phyloP scores from a whole-genome alignment of 2,888 invertebrate genomes.

The Diaprepes abbreviatus region DNA sequence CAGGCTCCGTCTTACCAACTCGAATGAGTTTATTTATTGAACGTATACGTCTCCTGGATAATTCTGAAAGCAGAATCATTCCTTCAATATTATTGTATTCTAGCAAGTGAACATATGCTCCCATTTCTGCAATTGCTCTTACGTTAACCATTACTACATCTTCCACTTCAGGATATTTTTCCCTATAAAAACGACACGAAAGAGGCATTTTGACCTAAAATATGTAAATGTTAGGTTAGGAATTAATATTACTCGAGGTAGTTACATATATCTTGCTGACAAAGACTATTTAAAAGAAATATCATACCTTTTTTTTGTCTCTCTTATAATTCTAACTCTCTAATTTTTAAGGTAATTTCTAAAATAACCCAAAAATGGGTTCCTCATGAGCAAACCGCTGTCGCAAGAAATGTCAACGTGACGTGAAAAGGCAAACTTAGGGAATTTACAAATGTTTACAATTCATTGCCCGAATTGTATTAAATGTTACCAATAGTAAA shows the following conservation, averaged over 20 bases:
- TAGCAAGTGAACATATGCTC: slow-evolving; percentile 96
- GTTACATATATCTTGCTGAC: too few species aligned
- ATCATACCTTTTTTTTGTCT: slow-evolving; percentile 13
- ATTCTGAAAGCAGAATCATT: slow-evolving; percentile 98
- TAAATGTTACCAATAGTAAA: neutral
- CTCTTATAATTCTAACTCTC: slow-evolving; percentile 1
- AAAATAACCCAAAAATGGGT: slow-evolving; percentile 33
- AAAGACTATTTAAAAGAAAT: neutral
- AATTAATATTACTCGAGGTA: slow-evolving; percentile 4
- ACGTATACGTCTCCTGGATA: slow-evolving; percentile 97
- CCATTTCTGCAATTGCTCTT: slow-evolving; percentile 98
- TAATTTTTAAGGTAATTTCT: neutral
- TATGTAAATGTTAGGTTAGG: slow-evolving; percentile 46
- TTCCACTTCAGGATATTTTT: slow-evolving; percentile 97
- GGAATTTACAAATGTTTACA: neutral
- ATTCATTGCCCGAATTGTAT: too few species aligned
- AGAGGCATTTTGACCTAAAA: slow-evolving; percentile 79
- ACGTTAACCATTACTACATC: slow-evolving; percentile 99
- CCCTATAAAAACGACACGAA: slow-evolving; percentile 96
- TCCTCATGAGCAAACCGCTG: slow-evolving; percentile 16
- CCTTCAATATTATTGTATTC: slow-evolving; percentile 99
- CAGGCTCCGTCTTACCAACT: slow-evolving; percentile 98
- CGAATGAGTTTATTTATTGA: slow-evolving; percentile 99
- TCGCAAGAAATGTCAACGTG: slow-evolving; percentile 35
- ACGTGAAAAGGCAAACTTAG: neutral